phyloP scores from a whole-genome alignment of 23 tunicate species.

The Botrylloides violaceus region DNA sequence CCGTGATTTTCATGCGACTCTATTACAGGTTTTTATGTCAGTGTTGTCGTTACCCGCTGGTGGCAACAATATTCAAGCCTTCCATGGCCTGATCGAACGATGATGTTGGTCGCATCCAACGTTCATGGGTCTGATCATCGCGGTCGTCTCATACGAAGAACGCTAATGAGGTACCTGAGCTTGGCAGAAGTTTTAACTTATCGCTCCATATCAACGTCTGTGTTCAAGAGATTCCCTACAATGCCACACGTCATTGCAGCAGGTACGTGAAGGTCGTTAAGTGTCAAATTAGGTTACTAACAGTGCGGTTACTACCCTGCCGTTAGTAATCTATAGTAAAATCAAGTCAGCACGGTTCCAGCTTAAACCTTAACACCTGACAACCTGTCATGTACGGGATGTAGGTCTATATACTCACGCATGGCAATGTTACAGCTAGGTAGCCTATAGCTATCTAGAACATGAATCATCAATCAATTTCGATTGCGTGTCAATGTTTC shows the following conservation, averaged over 20 bases:
- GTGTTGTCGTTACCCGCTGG: slow-evolving; percentile 86
- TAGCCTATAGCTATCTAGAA: too few relatives aligned
- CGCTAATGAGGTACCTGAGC: slow-evolving; percentile 60
- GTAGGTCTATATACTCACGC: too few relatives aligned
- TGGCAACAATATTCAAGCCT: slow-evolving; percentile 70
- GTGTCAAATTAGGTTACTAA: too few relatives aligned
- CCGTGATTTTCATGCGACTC: too few relatives aligned
- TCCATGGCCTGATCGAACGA: slow-evolving; percentile 82
- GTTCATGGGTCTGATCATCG: slow-evolving; percentile 79
- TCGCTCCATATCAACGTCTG: slow-evolving; percentile 69
- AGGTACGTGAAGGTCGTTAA: slow-evolving; percentile 28
- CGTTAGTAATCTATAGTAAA: too few relatives aligned
- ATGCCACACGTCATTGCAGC: slow-evolving; percentile 66
- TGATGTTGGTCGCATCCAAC: slow-evolving; percentile 55
- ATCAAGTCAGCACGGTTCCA: too few relatives aligned
- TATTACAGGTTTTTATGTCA: slow-evolving; percentile 91
- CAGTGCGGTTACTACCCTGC: too few relatives aligned
- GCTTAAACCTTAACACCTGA: too few relatives aligned
- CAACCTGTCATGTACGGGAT: too few relatives aligned
- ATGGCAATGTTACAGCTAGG: too few relatives aligned
- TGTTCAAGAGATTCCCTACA: slow-evolving; percentile 83
- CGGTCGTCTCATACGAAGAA: slow-evolving; percentile 60
- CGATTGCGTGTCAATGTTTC: too few relatives aligned
- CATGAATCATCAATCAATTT: too few relatives aligned
- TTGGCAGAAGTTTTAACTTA: slow-evolving; percentile 56